These are phyloP conservation scores for Sus cebifrons DNA, from an alignment of 2,797 vertebrate species.

Conservation along the genomic window DNA sequence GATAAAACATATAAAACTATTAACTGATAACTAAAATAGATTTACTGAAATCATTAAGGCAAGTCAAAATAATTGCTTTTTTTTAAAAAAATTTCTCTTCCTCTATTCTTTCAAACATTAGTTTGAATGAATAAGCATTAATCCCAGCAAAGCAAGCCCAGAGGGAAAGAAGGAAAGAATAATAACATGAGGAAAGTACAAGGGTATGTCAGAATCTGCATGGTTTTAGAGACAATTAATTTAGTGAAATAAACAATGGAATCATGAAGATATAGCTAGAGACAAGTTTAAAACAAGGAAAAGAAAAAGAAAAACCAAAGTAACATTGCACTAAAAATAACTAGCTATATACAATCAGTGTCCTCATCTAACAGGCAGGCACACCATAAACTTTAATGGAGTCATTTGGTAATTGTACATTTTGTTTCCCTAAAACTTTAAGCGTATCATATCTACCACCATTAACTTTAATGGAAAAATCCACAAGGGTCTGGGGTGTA, in stretches of 20 bases:
- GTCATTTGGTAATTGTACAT: slow-evolving; percentile 34
- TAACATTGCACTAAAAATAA: slow-evolving; percentile 30
- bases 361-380: slow-evolving; percentile 33
- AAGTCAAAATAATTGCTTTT: slow-evolving; percentile 65
- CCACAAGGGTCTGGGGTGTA: not conserved
- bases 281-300: not conserved
- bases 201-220: not conserved
- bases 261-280: not conserved
- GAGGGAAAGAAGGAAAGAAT: not conserved
- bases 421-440: slow-evolving; percentile 56
- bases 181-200: not conserved
- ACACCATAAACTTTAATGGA: slow-evolving; percentile 72
- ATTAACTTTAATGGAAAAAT: slow-evolving; percentile 70
- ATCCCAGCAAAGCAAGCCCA: slow-evolving; percentile 42
- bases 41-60: slow-evolving; percentile 52
- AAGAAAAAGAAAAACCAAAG: not conserved
- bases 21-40: slow-evolving; percentile 62
- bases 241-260: slow-evolving; percentile 61
- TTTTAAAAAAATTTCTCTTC: not conserved
- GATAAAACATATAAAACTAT: slow-evolving; percentile 61
- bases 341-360: not conserved
- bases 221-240: slow-evolving; percentile 23
- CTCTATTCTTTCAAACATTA: slow-evolving; percentile 49
- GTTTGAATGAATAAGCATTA: slow-evolving; percentile 42
- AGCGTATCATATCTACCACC: slow-evolving; percentile 48